Evolutionary conservation across 2,797 vertebrate genomes (phyloP), one percentile per base, ranked within the genome.

Genomic region (Carcharodon carcharias): DNA sequence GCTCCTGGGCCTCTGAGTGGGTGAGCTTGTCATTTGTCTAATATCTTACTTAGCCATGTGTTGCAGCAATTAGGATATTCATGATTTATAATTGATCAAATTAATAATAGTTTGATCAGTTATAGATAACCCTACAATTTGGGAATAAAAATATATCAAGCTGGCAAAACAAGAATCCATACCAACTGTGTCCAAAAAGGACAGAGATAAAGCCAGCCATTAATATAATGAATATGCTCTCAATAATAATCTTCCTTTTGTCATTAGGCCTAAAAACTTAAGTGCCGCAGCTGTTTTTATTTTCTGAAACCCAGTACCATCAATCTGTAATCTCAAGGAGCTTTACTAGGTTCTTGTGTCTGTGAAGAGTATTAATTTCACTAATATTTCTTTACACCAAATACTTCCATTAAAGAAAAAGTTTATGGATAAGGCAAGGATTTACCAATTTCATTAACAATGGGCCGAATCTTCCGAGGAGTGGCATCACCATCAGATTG

Each of bases 281-380:
- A 26, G 91, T 67, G n/a, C 91, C 67, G 40, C 91, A 93, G 91
- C 65, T 93, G 91, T 65, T 93, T 93, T 12, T 21, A 93, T 45
- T 45, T 93, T 93, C 61, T 67, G n/a, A 18, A 93, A 23, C 23
- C 91, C n/a, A 67, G 23, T 40, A 7, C 63, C 91, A 93, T 93
- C n/a, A n/a, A 23, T 93, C 63, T 28, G 9, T 93, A 65, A 67
- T 45, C 63, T 67, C 63, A 28, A 67, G 35, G n/a, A 93, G 88
- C 28, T 91, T 93, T 93, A 67, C 82, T 45, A 4, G 63, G 63
- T 67, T 93, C 61, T 63, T 26, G 61, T 45, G 58, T 65, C 91
- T 65, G 6, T 93, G 35, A 93, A 93, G 35, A 65, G 61, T 8
- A 93, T 65, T 65, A 65, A 67, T 45, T 93, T n/a, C 56, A 92